Evolutionary conservation across 1,140 invertebrate genomes (phyloP).

Genomic region (Metaphire vulgaris): DNA sequence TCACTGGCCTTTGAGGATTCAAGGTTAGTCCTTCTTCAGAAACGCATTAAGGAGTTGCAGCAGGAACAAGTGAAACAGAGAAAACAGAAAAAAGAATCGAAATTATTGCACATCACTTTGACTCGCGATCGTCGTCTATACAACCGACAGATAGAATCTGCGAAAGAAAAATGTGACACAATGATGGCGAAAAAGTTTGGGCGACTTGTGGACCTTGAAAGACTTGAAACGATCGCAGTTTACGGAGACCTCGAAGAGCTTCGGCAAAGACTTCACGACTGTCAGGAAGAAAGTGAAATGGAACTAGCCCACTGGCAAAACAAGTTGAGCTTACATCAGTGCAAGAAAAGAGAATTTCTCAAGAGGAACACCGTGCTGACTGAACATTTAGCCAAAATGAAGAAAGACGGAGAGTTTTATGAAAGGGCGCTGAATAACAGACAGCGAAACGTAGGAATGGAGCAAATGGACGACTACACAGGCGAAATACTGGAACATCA

Average conservation of each 20-base stretch:
- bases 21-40: slow-evolving; percentile 56
- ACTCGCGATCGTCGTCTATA: slow-evolving; percentile 48
- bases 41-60: slow-evolving; percentile 61
- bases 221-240: slow-evolving; percentile 48
- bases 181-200: slow-evolving; percentile 52
- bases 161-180: slow-evolving; percentile 46
- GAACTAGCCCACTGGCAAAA: not conserved
- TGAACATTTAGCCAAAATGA: not conserved
- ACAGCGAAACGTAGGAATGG: not conserved
- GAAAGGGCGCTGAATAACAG: not conserved
- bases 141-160: slow-evolving; percentile 43
- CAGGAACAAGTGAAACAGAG: slow-evolving; percentile 60
- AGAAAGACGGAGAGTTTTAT: not conserved
- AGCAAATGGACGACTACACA: not conserved
- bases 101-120: slow-evolving; percentile 46
- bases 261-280: slow-evolving; percentile 39
- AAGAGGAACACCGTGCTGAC: not conserved
- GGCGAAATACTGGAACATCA: not conserved
- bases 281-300: not conserved
- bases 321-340: not conserved
- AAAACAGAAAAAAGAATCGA: slow-evolving; percentile 55
- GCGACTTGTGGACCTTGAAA: slow-evolving; percentile 47
- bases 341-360: not conserved
- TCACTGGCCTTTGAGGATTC: slow-evolving; percentile 61
- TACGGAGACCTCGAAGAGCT: slow-evolving; percentile 50